These are phyloP conservation scores for Polymixis lichenea DNA, from an alignment of 2,888 invertebrate species.

Conservation along the genomic window DNA sequence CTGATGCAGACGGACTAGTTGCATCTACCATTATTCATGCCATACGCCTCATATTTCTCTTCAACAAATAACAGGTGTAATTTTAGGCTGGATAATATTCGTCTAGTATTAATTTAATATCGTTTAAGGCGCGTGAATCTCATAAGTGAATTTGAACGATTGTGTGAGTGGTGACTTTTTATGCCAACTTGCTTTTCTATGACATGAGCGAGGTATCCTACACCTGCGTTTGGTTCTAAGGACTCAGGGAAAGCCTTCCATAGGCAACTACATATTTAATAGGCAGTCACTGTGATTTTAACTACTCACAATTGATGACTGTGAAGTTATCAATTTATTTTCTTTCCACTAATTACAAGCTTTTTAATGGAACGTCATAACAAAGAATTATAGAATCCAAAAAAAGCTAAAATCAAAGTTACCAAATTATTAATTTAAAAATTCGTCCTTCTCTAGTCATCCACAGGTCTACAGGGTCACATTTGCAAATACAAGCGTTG, in stretches of 20 bases:
- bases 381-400: too few relatives aligned
- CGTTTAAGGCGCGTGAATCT: not conserved
- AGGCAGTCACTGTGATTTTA: not conserved
- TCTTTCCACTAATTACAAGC: too few relatives aligned
- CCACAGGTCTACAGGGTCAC: constrained; percentile 77
- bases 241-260: not conserved
- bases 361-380: not conserved
- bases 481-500: constrained; percentile 88
- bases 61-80: not conserved
- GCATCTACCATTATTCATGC: not conserved
- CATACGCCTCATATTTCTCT: not conserved
- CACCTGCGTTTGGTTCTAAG: not conserved
- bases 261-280: not conserved
- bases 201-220: not conserved
- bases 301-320: not conserved
- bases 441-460: constrained; percentile 48
- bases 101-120: not conserved
- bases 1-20: not conserved
- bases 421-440: constrained; percentile 1
- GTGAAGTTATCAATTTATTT: too few relatives aligned
- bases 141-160: too few relatives aligned
- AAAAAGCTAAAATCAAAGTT: not conserved
- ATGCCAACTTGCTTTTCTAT: not conserved
- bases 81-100: not conserved
- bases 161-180: not conserved